These are phyloP conservation scores for Galeopterus variegatus DNA, from an alignment of 2,113 vertebrate genomes.

Conservation along the genomic window DNA sequence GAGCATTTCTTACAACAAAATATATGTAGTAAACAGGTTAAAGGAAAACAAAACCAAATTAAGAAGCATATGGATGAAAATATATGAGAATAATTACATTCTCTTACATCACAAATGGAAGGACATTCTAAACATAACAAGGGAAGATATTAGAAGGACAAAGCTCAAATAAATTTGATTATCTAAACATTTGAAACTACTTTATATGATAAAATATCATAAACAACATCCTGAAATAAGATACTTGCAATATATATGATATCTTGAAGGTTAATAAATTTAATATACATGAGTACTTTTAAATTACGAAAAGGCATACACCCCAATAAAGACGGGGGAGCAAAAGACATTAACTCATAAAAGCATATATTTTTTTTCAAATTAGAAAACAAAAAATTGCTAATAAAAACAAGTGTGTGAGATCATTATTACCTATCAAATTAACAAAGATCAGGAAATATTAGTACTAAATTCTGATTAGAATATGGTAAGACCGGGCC, in stretches of 20 bases:
- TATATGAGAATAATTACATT: background rate
- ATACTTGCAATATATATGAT: background rate
- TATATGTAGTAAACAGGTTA: background rate
- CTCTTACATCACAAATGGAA: background rate
- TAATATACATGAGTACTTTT: background rate
- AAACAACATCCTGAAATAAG: background rate
- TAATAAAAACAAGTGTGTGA: background rate
- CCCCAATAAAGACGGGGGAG: background rate
- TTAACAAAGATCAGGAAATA: background rate
- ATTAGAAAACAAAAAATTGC: background rate
- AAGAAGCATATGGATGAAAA: background rate
- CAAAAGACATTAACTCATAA: background rate
- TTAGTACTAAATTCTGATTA: background rate
- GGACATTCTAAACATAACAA: background rate
- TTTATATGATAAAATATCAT: background rate
- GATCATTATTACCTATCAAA: background rate
- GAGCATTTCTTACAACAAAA: background rate
- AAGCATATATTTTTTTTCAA: background rate
- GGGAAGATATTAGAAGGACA: background rate
- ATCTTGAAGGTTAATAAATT: background rate
- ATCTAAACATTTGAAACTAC: constrained; percentile 3
- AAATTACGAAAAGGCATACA: background rate
- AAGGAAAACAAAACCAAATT: background rate
- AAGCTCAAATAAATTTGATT: constrained; percentile 44
- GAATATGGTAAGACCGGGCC: too few species aligned